phyloP scores from a whole-genome alignment of 2,113 vertebrate species.

The Lasiurus borealis region DNA sequence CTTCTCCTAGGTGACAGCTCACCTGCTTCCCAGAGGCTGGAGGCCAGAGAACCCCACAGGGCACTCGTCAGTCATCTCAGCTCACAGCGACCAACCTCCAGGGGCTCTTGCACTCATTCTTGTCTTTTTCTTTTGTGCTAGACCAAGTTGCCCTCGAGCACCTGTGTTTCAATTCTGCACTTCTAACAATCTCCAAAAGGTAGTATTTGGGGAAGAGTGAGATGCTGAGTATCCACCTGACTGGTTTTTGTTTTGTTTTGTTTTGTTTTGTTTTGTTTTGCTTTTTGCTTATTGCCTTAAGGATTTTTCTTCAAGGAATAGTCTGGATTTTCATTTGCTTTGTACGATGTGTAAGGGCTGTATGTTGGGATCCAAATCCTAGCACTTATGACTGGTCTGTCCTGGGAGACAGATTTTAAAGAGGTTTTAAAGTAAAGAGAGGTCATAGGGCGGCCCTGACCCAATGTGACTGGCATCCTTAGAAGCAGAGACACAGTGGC shows the following conservation, averaged over 20 bases:
- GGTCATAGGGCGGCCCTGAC: background rate
- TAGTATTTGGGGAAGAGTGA: background rate
- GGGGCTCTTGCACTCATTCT: fast-evolving
- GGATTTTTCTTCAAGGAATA: background rate
- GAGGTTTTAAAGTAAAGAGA: background rate
- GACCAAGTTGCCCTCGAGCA: background rate
- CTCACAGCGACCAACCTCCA: fast-evolving
- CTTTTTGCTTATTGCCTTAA: no score
- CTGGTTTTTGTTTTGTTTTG: no score
- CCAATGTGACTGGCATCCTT: background rate
- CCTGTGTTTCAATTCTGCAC: fast-evolving
- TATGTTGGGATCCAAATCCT: background rate
- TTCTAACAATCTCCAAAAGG: no score
- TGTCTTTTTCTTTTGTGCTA: no score
- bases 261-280: no score
- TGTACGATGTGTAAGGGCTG: background rate
- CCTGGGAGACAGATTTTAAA: background rate
- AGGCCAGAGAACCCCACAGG: background rate
- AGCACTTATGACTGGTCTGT: background rate
- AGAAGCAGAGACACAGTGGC: background rate
- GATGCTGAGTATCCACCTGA: background rate
- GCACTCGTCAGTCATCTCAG: fast-evolving
- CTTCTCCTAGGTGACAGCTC: no score
- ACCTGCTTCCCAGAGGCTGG: background rate
- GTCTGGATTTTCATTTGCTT: background rate